Evolutionary conservation across 2,797 vertebrate species (phyloP), one percentile per base, ranked within the genome.

Genomic region (Choloepus didactylus): DNA sequence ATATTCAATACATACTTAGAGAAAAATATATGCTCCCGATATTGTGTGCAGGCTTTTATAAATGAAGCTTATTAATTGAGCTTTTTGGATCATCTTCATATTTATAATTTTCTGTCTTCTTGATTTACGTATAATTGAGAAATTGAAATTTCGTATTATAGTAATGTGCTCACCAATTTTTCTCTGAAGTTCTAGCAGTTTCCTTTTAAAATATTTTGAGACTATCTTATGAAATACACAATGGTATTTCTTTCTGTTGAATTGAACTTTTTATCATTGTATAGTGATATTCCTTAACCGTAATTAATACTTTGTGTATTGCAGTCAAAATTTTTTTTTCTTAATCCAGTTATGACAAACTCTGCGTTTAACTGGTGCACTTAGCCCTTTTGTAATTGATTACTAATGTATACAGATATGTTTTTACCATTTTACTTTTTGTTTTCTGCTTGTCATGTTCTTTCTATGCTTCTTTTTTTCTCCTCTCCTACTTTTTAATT

Each of bases 221-320:
- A 66, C 38, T 83, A 2, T 35, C 9, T 67, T 95, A 46, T 19
- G 69, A 25, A 89, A 81, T 25, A 31, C 67, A 54, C 56, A 76
- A 62, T 62, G 25, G 3, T n/a, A 44, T 82, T 76, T 81, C 41
- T 62, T 93, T 31, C 27, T 90, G 9, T 12, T 79, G 3, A 60
- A 38, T 89, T 92, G 64, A 41, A 67, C 21, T 21, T 75, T 83
- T 35, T 89, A 41, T 77, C 56, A 66, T 62, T 83, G 11, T 16
- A 0, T 70, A 25, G 56, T 84, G 25, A 38, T 70, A 51, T 64
- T 84, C 46, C 9, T 16, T 94, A 19, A 77, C 16, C 27, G 41
- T 91, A 93, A 87, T 70, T 54, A 87, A 44, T 89, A n/a, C 31
- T 73, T 89, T 92, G 92, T 89, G 25, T 83, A 19, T 64, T 82